These are phyloP conservation scores for Campylomormyrus tamandua DNA, from an alignment of 2,113 vertebrate species.

Conservation along the genomic window DNA sequence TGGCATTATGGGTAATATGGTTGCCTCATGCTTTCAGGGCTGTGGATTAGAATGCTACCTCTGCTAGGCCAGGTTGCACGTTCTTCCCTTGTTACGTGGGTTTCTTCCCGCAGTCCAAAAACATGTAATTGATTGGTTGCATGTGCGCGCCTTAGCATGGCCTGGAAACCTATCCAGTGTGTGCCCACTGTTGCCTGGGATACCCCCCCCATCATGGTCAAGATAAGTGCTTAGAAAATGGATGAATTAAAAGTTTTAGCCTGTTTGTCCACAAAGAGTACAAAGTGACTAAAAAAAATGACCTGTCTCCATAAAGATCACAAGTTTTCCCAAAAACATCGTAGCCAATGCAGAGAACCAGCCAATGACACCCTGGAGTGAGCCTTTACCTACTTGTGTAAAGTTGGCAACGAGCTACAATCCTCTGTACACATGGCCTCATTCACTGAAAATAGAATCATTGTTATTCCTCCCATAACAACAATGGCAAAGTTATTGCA, in stretches of 20 bases:
- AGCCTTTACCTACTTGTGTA: not conserved
- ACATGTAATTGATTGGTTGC: not conserved
- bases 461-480: constrained; percentile 6
- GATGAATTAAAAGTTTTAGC: not conserved
- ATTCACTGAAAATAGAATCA: constrained; percentile 10
- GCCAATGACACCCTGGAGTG: not conserved
- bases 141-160: not conserved
- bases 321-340: not conserved
- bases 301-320: not conserved
- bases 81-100: not conserved
- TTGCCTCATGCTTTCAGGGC: not conserved
- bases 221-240: not conserved
- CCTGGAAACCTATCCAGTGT: not conserved
- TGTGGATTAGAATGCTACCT: not conserved
- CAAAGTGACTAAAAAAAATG: not conserved
- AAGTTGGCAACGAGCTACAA: not conserved
- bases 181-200: not conserved
- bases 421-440: not conserved
- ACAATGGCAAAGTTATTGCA: not conserved
- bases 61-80: not conserved
- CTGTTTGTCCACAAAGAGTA: not conserved
- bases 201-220: not conserved
- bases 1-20: not conserved
- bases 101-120: not conserved
- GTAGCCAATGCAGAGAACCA: not conserved